Conservation (phyloP, 2,797 vertebrate species). For the Cynodonichthys magdalenae region DNA sequence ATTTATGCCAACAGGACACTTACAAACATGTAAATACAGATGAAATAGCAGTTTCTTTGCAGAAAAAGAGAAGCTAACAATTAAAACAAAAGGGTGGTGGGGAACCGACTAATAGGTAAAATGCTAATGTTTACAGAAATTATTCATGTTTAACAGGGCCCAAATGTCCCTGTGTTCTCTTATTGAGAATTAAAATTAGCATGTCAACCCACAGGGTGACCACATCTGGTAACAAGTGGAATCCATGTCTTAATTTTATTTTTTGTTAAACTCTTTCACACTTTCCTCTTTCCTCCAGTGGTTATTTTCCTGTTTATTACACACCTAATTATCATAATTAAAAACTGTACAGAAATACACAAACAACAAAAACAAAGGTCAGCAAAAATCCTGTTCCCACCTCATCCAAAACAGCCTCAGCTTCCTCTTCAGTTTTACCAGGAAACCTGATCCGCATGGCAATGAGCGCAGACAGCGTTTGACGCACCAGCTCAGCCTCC, state of each 20-base stretch:
- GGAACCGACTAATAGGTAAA: too few species aligned
- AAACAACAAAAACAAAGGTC: background rate
- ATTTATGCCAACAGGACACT: background rate
- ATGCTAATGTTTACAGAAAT: too few species aligned
- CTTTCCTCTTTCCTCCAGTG: background rate
- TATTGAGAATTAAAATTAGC: too few species aligned
- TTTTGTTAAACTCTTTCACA: background rate
- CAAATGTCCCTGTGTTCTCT: background rate
- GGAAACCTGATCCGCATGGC: conserved; percentile 95
- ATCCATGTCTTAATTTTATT: conserved; percentile 30
- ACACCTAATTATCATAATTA: too few species aligned
- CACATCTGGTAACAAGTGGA: conserved; percentile 44
- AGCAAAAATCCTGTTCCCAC: conserved; percentile 76
- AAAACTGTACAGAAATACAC: background rate
- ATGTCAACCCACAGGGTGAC: conserved; percentile 45
- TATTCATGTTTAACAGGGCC: too few species aligned
- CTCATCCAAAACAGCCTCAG: conserved; percentile 91
- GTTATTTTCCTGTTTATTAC: background rate
- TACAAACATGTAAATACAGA: background rate
- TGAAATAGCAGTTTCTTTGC: conserved; percentile 14
- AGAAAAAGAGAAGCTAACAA: conserved; percentile 38
- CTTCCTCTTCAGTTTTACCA: conserved; percentile 94
- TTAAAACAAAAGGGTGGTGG: too few species aligned
- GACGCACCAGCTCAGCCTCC: conserved; percentile 88
- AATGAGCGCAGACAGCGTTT: conserved; percentile 90